A percentile compares a stretch with the other conserved stretches of the same genome.
Evolutionary conservation across 2,113 vertebrate species (phyloP).

Genomic region (Proterorhinus semilunaris): DNA sequence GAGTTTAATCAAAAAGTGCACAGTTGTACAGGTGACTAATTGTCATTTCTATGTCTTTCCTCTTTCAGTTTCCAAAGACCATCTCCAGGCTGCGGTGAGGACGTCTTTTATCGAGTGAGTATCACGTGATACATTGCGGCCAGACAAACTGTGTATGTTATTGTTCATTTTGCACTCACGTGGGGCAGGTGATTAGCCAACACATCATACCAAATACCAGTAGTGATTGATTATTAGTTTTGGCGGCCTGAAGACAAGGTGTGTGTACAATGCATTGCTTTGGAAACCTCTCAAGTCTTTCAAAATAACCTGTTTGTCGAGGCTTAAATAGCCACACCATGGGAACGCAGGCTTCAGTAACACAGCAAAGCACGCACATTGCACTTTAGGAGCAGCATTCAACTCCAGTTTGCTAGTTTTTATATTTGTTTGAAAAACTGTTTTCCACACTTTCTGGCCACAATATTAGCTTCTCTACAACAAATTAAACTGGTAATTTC

Average conservation of each 20-base stretch:
- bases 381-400: not conserved
- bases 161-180: not conserved
- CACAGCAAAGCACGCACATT: not conserved
- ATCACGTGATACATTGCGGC: not conserved
- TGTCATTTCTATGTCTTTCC: not conserved
- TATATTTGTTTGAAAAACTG: not conserved
- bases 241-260: slow-evolving; percentile 28
- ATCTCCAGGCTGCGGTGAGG: not conserved
- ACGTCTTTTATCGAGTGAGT: not conserved
- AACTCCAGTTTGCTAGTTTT: not conserved
- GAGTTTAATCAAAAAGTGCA: too few relatives aligned
- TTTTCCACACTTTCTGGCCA: not conserved
- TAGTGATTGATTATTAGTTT: slow-evolving; percentile 24
- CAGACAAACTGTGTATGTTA: not conserved
- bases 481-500: not conserved
- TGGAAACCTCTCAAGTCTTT: slow-evolving; percentile 30
- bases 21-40: not conserved
- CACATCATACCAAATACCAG: not conserved
- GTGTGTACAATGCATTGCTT: slow-evolving; percentile 27
- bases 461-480: not conserved
- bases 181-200: not conserved
- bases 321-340: slow-evolving; percentile 39
- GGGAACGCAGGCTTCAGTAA: slow-evolving; percentile 39
- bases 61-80: not conserved
- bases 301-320: slow-evolving; percentile 66